Evolutionary conservation across 2,888 invertebrate genomes (phyloP).

Genomic region (Metalampra italica): DNA sequence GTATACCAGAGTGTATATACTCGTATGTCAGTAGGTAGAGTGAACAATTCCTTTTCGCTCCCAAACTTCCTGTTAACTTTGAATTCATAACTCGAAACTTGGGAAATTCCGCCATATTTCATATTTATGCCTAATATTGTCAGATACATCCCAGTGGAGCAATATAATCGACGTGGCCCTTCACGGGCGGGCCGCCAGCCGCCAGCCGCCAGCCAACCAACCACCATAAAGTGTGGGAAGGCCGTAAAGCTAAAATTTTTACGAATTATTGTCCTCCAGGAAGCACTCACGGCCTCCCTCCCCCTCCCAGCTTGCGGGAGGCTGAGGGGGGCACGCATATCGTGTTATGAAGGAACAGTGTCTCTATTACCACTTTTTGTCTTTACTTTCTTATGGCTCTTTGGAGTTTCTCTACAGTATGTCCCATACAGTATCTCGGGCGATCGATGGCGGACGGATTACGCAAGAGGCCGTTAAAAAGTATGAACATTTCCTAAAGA

Average conservation of each 20-base stretch:
- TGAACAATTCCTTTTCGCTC: too few relatives aligned
- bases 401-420: not conserved
- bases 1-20: too few relatives aligned
- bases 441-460: too few relatives aligned
- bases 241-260: constrained; percentile 11
- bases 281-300: constrained; percentile 3
- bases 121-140: constrained; percentile 1
- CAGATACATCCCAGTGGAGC: constrained; percentile 3
- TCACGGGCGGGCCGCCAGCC: not conserved
- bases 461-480: too few relatives aligned
- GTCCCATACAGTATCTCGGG: not conserved
- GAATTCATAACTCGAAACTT: not conserved
- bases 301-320: not conserved
- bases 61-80: not conserved
- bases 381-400: constrained; percentile 4
- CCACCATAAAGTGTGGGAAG: constrained; percentile 6
- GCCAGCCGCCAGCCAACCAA: too few relatives aligned
- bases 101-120: not conserved
- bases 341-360: constrained; percentile 10
- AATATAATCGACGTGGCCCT: constrained; percentile 7
- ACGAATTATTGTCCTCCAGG: constrained; percentile 15
- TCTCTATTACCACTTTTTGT: constrained; percentile 1
- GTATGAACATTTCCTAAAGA: too few relatives aligned
- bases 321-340: not conserved
- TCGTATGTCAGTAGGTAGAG: too few relatives aligned